A percentile compares a stretch with the other conserved stretches of the same genome.
Evolutionary conservation across 2,113 vertebrate species (phyloP).

Genomic region (Pangasianodon gigas): DNA sequence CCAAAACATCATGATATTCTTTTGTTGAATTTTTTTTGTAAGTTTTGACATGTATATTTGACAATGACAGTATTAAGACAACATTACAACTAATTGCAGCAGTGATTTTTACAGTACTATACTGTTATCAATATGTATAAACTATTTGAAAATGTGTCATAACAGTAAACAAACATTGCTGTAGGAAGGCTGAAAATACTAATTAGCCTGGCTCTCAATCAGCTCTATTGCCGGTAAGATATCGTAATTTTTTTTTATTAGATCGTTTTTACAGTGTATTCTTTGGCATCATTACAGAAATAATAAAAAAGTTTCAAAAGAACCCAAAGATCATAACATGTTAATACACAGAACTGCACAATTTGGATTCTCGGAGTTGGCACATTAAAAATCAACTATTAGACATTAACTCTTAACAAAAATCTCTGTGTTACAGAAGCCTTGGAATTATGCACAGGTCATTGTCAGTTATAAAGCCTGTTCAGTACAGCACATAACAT

Average conservation of each 20-base stretch:
- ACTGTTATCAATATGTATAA: neutral
- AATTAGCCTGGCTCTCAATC: neutral
- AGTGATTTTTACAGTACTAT: neutral
- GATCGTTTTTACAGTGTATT: neutral
- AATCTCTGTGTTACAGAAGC: neutral
- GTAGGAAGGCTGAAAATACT: no score
- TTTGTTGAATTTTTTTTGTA: neutral
- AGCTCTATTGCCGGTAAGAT: neutral
- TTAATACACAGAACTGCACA: neutral
- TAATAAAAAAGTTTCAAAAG: neutral
- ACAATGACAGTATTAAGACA: neutral
- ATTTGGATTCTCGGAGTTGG: neutral
- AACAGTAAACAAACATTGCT: no score
- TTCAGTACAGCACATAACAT: neutral
- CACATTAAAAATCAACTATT: neutral
- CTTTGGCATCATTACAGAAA: neutral
- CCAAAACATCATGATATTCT: neutral
- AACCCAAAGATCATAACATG: neutral
- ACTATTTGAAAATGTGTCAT: neutral
- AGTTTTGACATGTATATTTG: neutral
- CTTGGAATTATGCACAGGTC: neutral
- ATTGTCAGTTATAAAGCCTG: neutral
- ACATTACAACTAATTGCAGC: neutral
- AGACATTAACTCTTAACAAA: neutral
- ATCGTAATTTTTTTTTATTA: neutral